Conservation (phyloP, 2,888 invertebrate genomes). For the Noctua pronuba region DNA sequence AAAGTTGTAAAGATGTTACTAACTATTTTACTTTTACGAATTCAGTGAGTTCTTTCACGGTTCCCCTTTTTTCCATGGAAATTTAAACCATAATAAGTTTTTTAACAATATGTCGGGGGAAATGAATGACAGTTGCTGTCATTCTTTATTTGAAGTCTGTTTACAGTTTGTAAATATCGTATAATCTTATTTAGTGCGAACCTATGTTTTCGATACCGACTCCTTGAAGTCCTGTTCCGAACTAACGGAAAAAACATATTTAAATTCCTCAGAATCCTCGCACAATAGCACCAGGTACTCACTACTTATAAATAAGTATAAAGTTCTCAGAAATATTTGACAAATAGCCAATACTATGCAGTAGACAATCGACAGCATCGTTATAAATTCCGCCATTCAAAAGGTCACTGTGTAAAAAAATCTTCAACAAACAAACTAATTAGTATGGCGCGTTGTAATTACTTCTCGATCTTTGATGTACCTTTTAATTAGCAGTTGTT, state of each 20-base stretch:
- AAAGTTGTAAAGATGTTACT: neutral
- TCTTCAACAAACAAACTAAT: slow-evolving; percentile 53
- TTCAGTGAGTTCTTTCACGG: neutral
- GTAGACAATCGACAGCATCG: slow-evolving; percentile 29
- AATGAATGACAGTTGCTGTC: neutral
- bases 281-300: slow-evolving; percentile 1
- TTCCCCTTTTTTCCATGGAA: neutral
- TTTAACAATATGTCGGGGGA: neutral
- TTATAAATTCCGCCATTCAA: slow-evolving; percentile 33
- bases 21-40: neutral
- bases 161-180: neutral
- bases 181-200: neutral
- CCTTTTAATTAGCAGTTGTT: slow-evolving; percentile 77
- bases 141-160: neutral
- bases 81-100: neutral
- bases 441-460: slow-evolving; percentile 55
- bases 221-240: slow-evolving; percentile 14
- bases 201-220: neutral
- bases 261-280: slow-evolving; percentile 33
- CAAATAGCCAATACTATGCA: slow-evolving; percentile 37
- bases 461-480: slow-evolving; percentile 63
- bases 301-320: slow-evolving; percentile 2
- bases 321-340: slow-evolving; percentile 48
- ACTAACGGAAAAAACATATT: slow-evolving; percentile 26
- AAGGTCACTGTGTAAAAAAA: slow-evolving; percentile 49